Evolutionary conservation across 2,888 invertebrate genomes (phyloP), one percentile per base, ranked within the genome.

Genomic region (Allophyes oxyacanthae): DNA sequence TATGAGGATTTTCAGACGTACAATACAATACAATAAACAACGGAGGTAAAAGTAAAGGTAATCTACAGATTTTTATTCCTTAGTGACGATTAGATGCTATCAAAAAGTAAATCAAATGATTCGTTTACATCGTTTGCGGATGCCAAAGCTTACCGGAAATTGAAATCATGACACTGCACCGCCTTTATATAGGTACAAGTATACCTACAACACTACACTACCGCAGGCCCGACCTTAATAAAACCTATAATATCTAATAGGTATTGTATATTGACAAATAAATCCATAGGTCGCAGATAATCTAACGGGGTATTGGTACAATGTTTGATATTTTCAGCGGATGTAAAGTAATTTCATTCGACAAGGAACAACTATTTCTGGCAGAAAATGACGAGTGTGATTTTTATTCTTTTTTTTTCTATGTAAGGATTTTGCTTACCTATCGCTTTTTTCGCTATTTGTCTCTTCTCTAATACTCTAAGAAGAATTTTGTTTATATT

Each of bases 121-220:
- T 56, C 53, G 63, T 48, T 60, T 66, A 53, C 58, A 61, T 51
- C 63, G 57, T 52, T 71, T 49, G 46, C 57, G 54, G 60, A 65
- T 64, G 48, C 52, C 64, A 60, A 72, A 70, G 72, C 75, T 73
- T 56, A 62, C 82, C 82, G 85, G 85, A 86, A 85, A 86, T 86
- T 84, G 81, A 76, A 82, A 81, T 73, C 82, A 82, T 85, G 86
- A 86, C 84, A 79, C 69, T 71, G 84, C 84, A 80, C 53, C 65
- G 68, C 53, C 63, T 51, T 43, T 20, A 20, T 20, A 20, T 20
- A 20, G 2, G 4, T 20, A 20, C 20, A 20, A 20, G 20, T 20
- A 20, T 1, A 54, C 44, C 38, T 38, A 45, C 36, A 40, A 28
- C 36, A 28, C 43, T 48, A 37, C 54, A n/a, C 38, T n/a, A n/a